phyloP scores from a whole-genome alignment of 53 echinoderm and acorn worm genomes.

The Henricia sp. region DNA sequence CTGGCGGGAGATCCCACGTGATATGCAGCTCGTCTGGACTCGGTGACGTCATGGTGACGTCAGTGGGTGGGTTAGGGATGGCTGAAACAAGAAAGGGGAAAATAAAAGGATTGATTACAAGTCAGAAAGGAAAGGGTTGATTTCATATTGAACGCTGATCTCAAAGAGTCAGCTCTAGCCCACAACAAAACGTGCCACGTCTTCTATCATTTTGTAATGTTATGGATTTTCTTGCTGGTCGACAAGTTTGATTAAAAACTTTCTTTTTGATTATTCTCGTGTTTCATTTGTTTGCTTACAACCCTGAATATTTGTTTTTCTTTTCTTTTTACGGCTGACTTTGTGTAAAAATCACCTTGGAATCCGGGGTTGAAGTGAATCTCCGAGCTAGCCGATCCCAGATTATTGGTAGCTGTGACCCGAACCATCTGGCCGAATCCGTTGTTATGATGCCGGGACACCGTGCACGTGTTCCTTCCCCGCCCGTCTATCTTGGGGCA shows the following conservation, averaged over 20 bases:
- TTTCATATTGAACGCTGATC: no score
- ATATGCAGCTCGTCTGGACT: conserved; percentile 28
- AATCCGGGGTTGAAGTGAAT: conserved; percentile 37
- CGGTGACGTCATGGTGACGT: conserved; percentile 8
- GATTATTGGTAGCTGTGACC: conserved; percentile 40
- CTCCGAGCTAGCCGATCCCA: conserved; percentile 44
- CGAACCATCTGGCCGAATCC: conserved; percentile 41
- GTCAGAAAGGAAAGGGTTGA: neutral
- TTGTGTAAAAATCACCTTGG: conserved; percentile 20
- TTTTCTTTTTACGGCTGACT: neutral
- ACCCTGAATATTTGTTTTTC: neutral
- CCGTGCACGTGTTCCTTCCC: conserved; percentile 40
- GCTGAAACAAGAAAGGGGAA: conserved; percentile 3
- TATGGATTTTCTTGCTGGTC: no score
- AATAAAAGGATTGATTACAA: neutral
- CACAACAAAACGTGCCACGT: no score
- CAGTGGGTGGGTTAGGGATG: conserved; percentile 53
- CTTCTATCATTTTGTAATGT: no score
- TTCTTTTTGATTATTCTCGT: neutral
- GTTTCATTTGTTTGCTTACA: neutral
- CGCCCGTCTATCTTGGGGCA: conserved; percentile 42
- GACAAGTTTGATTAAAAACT: no score
- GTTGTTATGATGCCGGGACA: conserved; percentile 29
- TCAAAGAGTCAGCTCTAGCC: no score
- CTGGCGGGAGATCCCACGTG: conserved; percentile 25